These are phyloP conservation scores for Leptodirus hochenwartii DNA, from an alignment of 2,888 invertebrate species.

Conservation along the genomic window DNA sequence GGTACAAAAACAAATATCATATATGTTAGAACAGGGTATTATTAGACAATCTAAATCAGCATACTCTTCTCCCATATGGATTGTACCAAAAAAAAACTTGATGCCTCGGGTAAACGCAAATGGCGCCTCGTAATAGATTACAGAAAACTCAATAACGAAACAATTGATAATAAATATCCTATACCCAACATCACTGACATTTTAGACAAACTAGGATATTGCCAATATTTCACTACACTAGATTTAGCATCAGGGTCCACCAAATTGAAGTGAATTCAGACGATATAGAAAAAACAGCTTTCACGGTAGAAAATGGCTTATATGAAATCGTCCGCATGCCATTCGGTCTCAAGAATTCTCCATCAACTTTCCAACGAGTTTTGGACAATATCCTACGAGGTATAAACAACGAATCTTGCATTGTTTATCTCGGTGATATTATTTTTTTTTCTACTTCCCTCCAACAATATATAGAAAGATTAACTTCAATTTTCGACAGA, in stretches of 20 bases:
- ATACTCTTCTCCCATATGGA: slow-evolving; percentile 12
- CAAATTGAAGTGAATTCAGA: slow-evolving; percentile 17
- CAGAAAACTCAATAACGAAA: slow-evolving; percentile 16
- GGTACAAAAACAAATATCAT: slow-evolving; percentile 14
- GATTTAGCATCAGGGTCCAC: slow-evolving; percentile 18
- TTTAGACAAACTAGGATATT: slow-evolving; percentile 17
- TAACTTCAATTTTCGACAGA: slow-evolving; percentile 16
- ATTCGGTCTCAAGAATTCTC: slow-evolving; percentile 17
- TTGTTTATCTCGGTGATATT: slow-evolving; percentile 15
- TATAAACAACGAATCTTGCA: slow-evolving; percentile 10
- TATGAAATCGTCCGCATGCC: slow-evolving; percentile 16
- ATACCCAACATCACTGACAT: slow-evolving; percentile 19
- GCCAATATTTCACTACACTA: slow-evolving; percentile 17
- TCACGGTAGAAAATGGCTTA: slow-evolving; percentile 15
- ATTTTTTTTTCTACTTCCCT: slow-evolving; percentile 12
- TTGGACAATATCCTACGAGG: slow-evolving; percentile 14
- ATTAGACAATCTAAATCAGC: slow-evolving; percentile 11
- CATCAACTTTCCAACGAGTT: slow-evolving; percentile 14
- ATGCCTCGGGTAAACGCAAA: slow-evolving; percentile 12
- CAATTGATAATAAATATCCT: slow-evolving; percentile 17
- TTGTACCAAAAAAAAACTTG: slow-evolving; percentile 15
- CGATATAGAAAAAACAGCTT: slow-evolving; percentile 18
- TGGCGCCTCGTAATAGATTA: slow-evolving; percentile 15
- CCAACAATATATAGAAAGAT: slow-evolving; percentile 16
- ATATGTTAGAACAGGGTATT: slow-evolving; percentile 12